Evolutionary conservation across 2,888 invertebrate genomes (phyloP), one percentile per base, ranked within the genome.

Genomic region (Metopia argyrocephala): DNA sequence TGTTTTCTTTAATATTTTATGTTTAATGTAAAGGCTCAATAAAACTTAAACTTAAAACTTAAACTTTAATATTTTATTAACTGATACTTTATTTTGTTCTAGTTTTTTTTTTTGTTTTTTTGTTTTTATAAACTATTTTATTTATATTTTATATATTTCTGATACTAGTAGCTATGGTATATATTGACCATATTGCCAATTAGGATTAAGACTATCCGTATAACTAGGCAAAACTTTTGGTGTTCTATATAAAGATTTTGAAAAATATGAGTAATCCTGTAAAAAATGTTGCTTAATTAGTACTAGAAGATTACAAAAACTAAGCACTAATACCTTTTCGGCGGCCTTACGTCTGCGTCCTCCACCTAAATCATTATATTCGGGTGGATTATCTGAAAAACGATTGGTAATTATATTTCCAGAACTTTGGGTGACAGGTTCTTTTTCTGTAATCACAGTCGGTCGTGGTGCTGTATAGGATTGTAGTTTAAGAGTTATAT

Each of bases 131-230:
- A 65, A 38, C 7, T 38, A 9, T 54, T 25, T 31, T 64, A 21
- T n/a, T 28, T 65, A 23, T 56, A 48, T 21, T n/a, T 28, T 18
- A 5, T 62, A 27, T n/a, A 25, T 38, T 12, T 69, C 6, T 4
- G 2, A 46, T 9, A 15, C 31, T 15, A 6, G 18, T 28, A 5
- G 73, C 85, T 70, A 89, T 15, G 89, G 89, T 48, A 89, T 70
- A 84, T 89, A 89, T 79, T 86, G 85, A 20, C 86, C 85, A 65
- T 86, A 85, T 66, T 87, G 83, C 86, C 85, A 85, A 18, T 65
- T 38, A 15, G 84, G 76, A 61, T 81, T 84, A 50, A 75, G 78
- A 28, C 84, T 76, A 28, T 78, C 83, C 0, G 76, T 75, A 20
- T 85, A 85, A 3, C 84, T 85, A 9, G 86, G 85, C 38, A 85